Evolutionary conservation across 2,113 vertebrate species (phyloP).

Genomic region (Strix uralensis): DNA sequence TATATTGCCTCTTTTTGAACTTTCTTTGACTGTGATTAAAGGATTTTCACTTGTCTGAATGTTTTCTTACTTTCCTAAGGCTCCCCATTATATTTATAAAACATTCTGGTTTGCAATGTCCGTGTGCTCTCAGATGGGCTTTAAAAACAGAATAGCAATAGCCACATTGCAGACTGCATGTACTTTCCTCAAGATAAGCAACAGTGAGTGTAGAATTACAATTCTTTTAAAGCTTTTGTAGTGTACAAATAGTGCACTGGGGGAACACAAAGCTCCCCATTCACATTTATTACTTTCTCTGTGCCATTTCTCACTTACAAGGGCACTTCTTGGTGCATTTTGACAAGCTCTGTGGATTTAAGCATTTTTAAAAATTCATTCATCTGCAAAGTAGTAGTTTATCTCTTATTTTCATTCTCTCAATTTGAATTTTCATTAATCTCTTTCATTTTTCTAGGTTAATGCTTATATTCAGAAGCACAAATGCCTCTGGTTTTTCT

Average conservation of each 20-base stretch:
- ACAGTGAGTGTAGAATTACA: slow-evolving; percentile 48
- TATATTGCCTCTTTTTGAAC: neutral
- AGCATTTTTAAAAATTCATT: neutral
- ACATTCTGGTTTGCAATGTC: neutral
- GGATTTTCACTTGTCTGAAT: neutral
- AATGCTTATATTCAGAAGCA: slow-evolving; percentile 36
- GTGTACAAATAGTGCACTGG: slow-evolving; percentile 16
- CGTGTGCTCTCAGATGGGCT: neutral
- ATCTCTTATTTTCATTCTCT: slow-evolving; percentile 46
- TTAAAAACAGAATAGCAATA: slow-evolving; percentile 4
- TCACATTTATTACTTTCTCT: slow-evolving; percentile 33
- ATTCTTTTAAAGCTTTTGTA: slow-evolving; percentile 35
- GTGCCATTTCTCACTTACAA: slow-evolving; percentile 42
- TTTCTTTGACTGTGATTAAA: neutral
- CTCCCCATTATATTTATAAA: neutral
- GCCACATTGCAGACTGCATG: neutral
- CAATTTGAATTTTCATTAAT: slow-evolving; percentile 56
- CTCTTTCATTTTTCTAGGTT: slow-evolving; percentile 22
- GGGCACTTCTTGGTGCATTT: slow-evolving; percentile 3
- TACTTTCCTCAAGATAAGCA: slow-evolving; percentile 21
- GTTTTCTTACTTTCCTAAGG: neutral
- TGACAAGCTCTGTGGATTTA: slow-evolving; percentile 23
- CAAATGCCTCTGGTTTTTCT: neutral
- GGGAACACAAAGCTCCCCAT: slow-evolving; percentile 44
- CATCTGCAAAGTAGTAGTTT: slow-evolving; percentile 27